Base-by-base conservation (phyloP, 2,888 invertebrate genomes). In the Salpingus planirostris region DNA sequence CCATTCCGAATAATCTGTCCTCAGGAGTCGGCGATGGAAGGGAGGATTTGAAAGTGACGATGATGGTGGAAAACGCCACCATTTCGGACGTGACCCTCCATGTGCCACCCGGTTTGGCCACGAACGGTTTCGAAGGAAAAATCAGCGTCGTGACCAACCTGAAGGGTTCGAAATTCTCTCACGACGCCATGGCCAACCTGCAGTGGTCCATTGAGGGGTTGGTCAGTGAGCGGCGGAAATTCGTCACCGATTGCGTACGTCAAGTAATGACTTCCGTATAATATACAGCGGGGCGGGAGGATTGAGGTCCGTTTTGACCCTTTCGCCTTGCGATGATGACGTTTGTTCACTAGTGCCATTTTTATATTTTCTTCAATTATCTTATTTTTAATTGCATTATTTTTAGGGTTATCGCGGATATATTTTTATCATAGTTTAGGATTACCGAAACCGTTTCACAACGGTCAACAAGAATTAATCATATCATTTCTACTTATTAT, bases 61-160 rank as follows among this genome's bases (percentile, higher is more conserved):
- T 82, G 63, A 68, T 72, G 3, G 78, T 83, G 2, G 71, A 76
- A 41, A 69, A 73, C 15, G 82, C 82, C 6, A 69, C 75, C 27
- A 75, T 82, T 26, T 65, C 69, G 38, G 78, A 81, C 54, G 74
- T 81, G 24, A 76, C 71, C 3, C 66, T 82, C 31, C 74, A 67
- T 45, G 67, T 80, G 39, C 79, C 80, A 2, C 70, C 71, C 1
- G 74, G 76, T 3, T 59, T 80, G 21, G 65, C 72, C 3, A 67
- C 73, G 15, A 69, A 68, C 2, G 74, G 76, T 7, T 74, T 76
- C 52, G 69, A 70, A 41, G 75, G 76, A 3, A 75, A 80, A 49
- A 77, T 77, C 0, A 74, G 76, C 15, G 58, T 60, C 13, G 70
- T 80, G 27, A 77, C 76, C 3, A 73, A 71, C 42, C 65, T 81